Percentiles rank a stretch among this genome's conserved stretches.
Evolutionary conservation across 1,140 invertebrate genomes (phyloP).

Genomic region (Diuraphis noxia): DNA sequence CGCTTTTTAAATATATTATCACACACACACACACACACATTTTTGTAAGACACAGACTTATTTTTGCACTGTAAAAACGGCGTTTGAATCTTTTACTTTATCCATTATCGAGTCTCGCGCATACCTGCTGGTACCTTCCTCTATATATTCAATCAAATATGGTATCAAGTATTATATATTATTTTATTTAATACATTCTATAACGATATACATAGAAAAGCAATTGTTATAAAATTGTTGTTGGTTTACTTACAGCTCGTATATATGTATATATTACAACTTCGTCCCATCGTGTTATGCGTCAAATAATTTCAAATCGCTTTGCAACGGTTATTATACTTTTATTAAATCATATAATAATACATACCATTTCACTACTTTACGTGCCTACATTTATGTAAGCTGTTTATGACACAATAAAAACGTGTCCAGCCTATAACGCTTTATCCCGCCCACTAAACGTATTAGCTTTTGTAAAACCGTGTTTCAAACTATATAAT

Average conservation of each 20-base stretch:
- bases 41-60: background rate
- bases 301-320: background rate
- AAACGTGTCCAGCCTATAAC: background rate
- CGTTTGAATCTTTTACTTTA: background rate
- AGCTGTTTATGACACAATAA: background rate
- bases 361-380: no score
- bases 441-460: background rate
- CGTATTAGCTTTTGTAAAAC: background rate
- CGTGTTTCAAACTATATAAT: background rate
- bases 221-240: background rate
- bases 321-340: background rate
- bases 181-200: background rate
- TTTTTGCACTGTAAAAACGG: background rate
- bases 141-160: background rate
- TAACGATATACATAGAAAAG: background rate
- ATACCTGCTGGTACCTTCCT: background rate
- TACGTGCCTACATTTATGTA: no score
- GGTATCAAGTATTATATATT: background rate
- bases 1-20: background rate
- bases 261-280: background rate
- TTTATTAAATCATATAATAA: background rate
- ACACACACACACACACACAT: no score
- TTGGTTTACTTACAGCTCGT: background rate
- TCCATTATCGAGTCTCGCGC: background rate
- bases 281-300: no score